These are phyloP conservation scores for Triplophysa rosa DNA, from an alignment of 2,113 vertebrate genomes.

Conservation along the genomic window DNA sequence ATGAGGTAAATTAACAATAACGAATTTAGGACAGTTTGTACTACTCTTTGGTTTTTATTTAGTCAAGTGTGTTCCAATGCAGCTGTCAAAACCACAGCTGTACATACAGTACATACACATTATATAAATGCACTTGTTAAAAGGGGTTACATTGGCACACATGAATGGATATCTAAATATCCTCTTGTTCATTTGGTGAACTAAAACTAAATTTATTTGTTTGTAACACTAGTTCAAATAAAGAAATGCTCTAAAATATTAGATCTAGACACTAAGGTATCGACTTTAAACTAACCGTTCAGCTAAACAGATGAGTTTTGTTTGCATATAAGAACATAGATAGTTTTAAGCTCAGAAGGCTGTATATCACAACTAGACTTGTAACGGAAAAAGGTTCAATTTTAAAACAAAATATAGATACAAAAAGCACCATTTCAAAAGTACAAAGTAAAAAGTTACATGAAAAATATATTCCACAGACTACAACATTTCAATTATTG, in stretches of 20 bases:
- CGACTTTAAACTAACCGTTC: not conserved
- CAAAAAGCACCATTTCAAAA: conserved; percentile 34
- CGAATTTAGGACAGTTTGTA: not conserved
- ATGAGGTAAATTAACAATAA: not conserved
- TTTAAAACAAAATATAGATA: not conserved
- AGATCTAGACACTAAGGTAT: not conserved
- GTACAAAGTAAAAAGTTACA: not conserved
- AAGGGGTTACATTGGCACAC: not conserved
- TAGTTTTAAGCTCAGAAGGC: not conserved
- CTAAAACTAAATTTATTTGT: not conserved
- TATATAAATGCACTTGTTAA: not conserved
- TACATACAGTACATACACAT: not conserved
- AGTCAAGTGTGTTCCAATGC: not conserved
- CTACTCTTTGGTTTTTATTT: conserved; percentile 17
- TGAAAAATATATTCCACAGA: not conserved
- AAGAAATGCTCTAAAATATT: not conserved
- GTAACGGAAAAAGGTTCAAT: not conserved
- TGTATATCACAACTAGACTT: conserved; percentile 7
- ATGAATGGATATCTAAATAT: not conserved
- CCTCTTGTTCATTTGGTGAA: not conserved
- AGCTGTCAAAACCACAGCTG: not conserved
- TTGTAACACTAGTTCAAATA: conserved; percentile 13
- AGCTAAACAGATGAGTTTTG: too few species aligned
- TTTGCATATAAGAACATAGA: not conserved
- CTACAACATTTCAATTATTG: not conserved